Evolutionary conservation across 2,888 invertebrate species (phyloP), one percentile per base, ranked within the genome.

Genomic region (Phaonia tiefii): DNA sequence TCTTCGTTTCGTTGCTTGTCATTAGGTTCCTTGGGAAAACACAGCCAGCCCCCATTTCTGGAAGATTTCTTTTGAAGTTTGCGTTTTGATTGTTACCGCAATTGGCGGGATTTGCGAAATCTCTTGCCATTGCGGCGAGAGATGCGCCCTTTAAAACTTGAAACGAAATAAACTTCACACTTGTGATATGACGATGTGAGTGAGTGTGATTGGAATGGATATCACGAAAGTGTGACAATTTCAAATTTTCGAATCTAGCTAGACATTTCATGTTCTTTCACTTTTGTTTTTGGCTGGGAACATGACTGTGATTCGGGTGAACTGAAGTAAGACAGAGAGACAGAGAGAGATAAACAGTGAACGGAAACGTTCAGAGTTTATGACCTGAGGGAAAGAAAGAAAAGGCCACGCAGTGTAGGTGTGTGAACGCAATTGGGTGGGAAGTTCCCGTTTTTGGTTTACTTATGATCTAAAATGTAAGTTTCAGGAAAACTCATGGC

Each of bases 21-120:
- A 31, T 31, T 31, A 31, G 31, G 31, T 42, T 42, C 46, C 66
- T 60, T 67, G 42, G 72, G 67, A 67, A 22, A 73, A n/a, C n/a
- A n/a, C n/a, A n/a, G n/a, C 20, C 51, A 77, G 44, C 60, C 72
- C 49, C 25, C 25, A 31, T 46, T 74, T 22, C 17, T 49, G 7
- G 11, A 13, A 37, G 44, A 22, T 20, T 51, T 51, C 5, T 8
- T 22, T 51, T 51, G 51, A 20, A 8, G 13, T 13, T 51, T 3
- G 51, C 22, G 7, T 22, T 54, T 54, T 54, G 54, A 54, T 54
- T 54, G 3, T 25, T 22, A 25, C 25, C 22, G 54, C 25, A 1
- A n/a, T n/a, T 15, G n/a, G 46, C 31, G 3, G 8, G 31, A 31
- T 31, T 31, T 31, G 31, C 31, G 31, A 31, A 31, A 31, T 31